A percentile compares a stretch with the other conserved stretches of the same genome.
phyloP scores from a whole-genome alignment of 2,113 vertebrate species.

The Dasyprocta punctata region DNA sequence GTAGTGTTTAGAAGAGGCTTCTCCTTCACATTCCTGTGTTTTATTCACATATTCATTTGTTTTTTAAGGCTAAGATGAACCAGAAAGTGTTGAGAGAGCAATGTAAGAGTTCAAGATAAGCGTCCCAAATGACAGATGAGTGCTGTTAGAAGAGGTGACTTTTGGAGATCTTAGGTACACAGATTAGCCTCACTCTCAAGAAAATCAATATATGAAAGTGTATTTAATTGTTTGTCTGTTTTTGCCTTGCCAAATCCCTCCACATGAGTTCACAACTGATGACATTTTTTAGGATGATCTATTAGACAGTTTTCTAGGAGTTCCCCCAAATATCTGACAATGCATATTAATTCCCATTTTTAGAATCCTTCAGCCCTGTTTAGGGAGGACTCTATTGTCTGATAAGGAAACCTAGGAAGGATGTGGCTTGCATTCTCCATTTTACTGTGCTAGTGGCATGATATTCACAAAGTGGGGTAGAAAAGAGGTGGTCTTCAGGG shows the following conservation, averaged over 20 bases:
- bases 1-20: not conserved
- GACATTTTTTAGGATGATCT: constrained; percentile 19
- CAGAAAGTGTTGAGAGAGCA: not conserved
- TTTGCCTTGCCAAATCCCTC: not conserved
- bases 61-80: constrained; percentile 4
- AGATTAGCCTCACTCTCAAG: not conserved
- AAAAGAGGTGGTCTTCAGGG: not conserved
- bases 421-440: not conserved
- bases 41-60: constrained; percentile 21
- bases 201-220: not conserved
- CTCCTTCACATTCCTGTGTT: not conserved
- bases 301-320: not conserved
- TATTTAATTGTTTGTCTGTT: not conserved
- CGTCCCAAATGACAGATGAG: not conserved
- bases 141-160: not conserved
- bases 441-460: not conserved
- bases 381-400: not conserved
- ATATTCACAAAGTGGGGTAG: not conserved
- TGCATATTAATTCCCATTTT: not conserved
- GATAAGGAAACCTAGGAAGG: not conserved
- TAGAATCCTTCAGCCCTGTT: not conserved
- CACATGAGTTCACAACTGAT: not conserved
- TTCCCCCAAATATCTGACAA: not conserved
- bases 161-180: not conserved
- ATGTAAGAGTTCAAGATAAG: not conserved